Percentiles rank a stretch among this genome's conserved stretches.
These are phyloP conservation scores for Panthera tigris DNA, from an alignment of 2,113 vertebrate genomes.

Conservation along the genomic window DNA sequence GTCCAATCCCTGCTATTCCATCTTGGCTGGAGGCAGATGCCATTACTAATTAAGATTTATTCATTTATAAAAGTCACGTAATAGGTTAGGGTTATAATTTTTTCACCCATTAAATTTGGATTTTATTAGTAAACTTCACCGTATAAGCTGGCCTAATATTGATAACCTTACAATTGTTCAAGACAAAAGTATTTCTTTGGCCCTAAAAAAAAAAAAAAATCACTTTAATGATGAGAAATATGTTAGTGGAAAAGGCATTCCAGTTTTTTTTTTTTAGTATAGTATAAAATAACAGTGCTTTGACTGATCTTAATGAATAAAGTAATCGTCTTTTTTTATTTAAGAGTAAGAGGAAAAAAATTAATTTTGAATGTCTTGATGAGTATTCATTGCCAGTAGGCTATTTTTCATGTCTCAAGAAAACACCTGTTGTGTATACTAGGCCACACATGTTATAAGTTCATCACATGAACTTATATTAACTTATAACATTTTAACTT, in stretches of 20 bases:
- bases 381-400: not conserved
- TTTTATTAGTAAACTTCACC: constrained; percentile 19
- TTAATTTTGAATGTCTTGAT: not conserved
- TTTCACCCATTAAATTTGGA: not conserved
- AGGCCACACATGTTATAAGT: too few species aligned
- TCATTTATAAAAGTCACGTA: not conserved
- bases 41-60: not conserved
- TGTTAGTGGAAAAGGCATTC: not conserved
- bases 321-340: not conserved
- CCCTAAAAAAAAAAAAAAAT: not conserved
- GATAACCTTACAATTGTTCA: not conserved
- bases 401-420: not conserved
- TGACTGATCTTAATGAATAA: not conserved
- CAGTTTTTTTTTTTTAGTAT: not conserved
- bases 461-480: too few species aligned
- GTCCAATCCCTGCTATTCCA: not conserved
- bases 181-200: not conserved
- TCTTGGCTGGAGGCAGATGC: not conserved
- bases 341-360: not conserved
- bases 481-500: too few species aligned
- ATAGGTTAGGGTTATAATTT: not conserved
- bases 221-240: not conserved
- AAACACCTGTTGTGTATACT: not conserved
- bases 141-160: not conserved
- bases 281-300: not conserved